These are phyloP conservation scores for Conomelus anceps DNA, from an alignment of 2,888 invertebrate genomes.

Conservation along the genomic window DNA sequence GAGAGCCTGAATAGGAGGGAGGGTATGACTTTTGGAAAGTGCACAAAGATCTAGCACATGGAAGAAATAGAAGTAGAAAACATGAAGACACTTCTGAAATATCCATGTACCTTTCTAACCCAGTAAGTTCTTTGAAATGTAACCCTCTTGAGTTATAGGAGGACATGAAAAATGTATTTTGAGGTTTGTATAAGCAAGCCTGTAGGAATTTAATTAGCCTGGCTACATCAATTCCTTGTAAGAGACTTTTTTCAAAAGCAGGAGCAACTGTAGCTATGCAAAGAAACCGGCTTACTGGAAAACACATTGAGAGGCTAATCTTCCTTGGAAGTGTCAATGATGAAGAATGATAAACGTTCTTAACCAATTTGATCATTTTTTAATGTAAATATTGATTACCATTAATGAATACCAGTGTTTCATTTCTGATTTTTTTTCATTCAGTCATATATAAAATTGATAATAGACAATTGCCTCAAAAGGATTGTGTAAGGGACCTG, in stretches of 20 bases:
- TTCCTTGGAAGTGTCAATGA: not conserved
- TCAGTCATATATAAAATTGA: no score
- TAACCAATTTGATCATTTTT: no score
- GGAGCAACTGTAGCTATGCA: slow-evolving; percentile 6
- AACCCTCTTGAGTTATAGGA: not conserved
- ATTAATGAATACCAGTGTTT: no score
- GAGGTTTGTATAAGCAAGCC: not conserved
- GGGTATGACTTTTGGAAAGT: not conserved
- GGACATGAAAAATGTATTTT: not conserved
- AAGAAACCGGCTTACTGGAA: slow-evolving; percentile 14
- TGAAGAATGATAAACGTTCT: not conserved
- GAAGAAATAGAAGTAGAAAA: not conserved
- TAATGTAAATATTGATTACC: no score
- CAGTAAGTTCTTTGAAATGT: not conserved
- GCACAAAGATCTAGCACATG: not conserved
- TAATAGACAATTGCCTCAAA: no score
- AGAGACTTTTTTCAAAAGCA: slow-evolving; percentile 18
- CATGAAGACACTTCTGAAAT: not conserved
- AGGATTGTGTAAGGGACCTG: no score
- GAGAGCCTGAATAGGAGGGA: not conserved
- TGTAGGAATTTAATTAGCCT: not conserved
- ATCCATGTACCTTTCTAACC: not conserved
- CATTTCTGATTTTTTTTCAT: no score
- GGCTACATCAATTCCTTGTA: slow-evolving; percentile 13
- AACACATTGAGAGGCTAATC: not conserved